These are phyloP conservation scores for Apus apus DNA, from an alignment of 2,113 vertebrate genomes.

Conservation along the genomic window DNA sequence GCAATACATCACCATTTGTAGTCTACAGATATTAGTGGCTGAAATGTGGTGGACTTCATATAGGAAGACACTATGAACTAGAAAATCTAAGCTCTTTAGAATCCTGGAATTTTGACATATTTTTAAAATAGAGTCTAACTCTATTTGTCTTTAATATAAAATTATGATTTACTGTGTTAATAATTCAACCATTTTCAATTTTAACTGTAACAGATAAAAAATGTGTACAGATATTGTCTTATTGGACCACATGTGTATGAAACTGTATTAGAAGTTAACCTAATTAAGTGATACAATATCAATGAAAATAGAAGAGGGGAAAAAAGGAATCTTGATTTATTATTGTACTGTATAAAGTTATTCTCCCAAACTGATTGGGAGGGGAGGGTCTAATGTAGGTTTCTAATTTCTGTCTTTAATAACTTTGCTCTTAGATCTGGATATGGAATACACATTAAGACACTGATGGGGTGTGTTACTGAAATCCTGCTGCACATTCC, in stretches of 20 bases:
- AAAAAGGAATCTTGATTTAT: not conserved
- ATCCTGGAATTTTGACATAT: not conserved
- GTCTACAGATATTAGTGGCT: not conserved
- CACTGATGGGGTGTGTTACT: not conserved
- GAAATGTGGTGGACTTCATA: not conserved
- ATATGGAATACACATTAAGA: too few relatives aligned
- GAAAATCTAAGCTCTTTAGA: not conserved
- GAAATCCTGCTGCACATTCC: not conserved
- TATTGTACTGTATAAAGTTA: not conserved
- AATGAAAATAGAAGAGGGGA: not conserved
- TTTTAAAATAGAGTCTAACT: not conserved
- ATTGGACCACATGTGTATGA: too few relatives aligned
- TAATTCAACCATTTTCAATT: not conserved
- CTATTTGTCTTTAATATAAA: not conserved
- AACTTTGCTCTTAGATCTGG: not conserved
- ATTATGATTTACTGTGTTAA: not conserved
- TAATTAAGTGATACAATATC: not conserved
- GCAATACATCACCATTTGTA: not conserved
- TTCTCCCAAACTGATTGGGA: not conserved
- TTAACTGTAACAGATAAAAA: not conserved
- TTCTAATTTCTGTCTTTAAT: not conserved
- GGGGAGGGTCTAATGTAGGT: not conserved
- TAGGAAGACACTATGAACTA: not conserved
- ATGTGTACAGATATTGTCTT: not conserved
- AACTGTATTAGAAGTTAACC: not conserved